Evolutionary conservation across 37 sponge, comb jelly and placozoan species (phyloP).

Genomic region (Crambe crambe): DNA sequence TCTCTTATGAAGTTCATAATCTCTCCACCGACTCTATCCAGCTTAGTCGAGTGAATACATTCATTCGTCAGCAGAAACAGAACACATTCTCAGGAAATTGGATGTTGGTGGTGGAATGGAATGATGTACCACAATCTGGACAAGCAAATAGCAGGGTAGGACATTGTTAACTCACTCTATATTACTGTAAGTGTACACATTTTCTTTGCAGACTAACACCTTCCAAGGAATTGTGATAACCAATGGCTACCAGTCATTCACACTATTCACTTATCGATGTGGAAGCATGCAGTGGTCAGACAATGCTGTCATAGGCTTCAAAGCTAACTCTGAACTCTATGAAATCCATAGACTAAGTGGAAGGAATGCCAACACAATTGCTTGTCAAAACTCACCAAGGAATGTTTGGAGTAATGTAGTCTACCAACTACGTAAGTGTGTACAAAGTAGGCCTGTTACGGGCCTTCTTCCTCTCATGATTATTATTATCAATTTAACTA

Average conservation of each 20-base stretch:
- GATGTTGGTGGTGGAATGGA: constrained; percentile 36
- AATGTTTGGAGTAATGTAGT: constrained; percentile 33
- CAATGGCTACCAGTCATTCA: constrained; percentile 22
- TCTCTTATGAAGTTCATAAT: constrained; percentile 18
- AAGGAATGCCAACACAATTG: constrained; percentile 21
- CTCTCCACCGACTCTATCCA: not conserved
- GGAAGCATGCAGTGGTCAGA: constrained; percentile 26
- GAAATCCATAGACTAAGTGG: constrained; percentile 5
- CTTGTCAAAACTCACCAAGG: constrained; percentile 16
- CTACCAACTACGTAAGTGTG: constrained; percentile 16
- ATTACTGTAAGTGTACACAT: too few species aligned
- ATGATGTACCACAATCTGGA: constrained; percentile 10
- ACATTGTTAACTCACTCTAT: not conserved
- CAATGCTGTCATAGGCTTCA: constrained; percentile 30
- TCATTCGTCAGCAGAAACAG: not conserved
- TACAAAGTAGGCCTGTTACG: not conserved
- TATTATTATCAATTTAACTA: not conserved
- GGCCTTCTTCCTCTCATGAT: not conserved
- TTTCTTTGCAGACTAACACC: constrained; percentile 11
- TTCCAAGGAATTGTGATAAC: constrained; percentile 36
- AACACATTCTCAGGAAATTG: constrained; percentile 6
- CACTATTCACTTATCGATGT: constrained; percentile 52
- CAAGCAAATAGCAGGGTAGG: not conserved
- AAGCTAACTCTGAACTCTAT: not conserved
- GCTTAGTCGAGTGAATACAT: constrained; percentile 16